Conservation (phyloP, 2,888 invertebrate genomes). For the Drosophila kanekoi region DNA sequence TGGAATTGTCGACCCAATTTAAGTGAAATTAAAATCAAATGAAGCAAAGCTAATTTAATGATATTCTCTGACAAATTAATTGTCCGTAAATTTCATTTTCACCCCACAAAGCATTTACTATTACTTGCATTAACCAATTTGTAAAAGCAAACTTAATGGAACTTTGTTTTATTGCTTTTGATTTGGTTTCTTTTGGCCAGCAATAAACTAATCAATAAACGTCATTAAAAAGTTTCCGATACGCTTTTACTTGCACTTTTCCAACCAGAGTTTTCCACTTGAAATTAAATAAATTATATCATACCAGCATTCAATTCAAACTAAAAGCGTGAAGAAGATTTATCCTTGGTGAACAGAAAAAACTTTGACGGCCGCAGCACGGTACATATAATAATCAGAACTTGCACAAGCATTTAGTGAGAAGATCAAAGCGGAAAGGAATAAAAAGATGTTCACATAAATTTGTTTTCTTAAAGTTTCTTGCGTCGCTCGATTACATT, state of each 20-base stretch:
- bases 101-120: constrained; percentile 12
- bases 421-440: too few species aligned
- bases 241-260: constrained; percentile 17
- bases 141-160: constrained; percentile 14
- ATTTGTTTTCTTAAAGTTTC: too few species aligned
- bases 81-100: constrained; percentile 8
- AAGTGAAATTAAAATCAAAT: constrained; percentile 2
- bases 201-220: constrained; percentile 62
- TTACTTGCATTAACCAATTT: constrained; percentile 19
- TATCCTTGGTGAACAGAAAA: not conserved
- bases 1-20: not conserved
- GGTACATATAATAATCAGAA: too few species aligned
- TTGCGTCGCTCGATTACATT: too few species aligned
- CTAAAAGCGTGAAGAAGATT: not conserved
- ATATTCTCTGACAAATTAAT: constrained; percentile 14
- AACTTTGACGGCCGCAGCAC: too few species aligned
- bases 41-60: constrained; percentile 15
- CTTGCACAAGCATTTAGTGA: too few species aligned
- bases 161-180: constrained; percentile 27
- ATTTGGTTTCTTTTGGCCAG: constrained; percentile 19
- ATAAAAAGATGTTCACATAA: too few species aligned
- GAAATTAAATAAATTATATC: constrained; percentile 49
- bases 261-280: constrained; percentile 33
- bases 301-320: constrained; percentile 16
- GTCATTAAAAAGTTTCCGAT: constrained; percentile 57